Evolutionary conservation across 2,888 invertebrate species (phyloP).

Genomic region (Cryptocephalus primarius): DNA sequence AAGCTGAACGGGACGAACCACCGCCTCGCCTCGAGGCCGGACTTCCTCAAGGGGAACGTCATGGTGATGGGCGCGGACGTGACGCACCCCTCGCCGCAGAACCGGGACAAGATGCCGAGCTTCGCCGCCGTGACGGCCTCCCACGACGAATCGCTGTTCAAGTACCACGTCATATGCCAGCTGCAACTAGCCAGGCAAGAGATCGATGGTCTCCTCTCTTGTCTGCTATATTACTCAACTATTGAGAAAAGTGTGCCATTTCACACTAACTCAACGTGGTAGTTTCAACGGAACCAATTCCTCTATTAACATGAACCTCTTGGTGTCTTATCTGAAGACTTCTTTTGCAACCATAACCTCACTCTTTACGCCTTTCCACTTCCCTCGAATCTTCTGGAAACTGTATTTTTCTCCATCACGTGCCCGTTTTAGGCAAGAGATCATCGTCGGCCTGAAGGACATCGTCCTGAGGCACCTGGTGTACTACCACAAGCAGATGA

Average conservation of each 20-base stretch:
- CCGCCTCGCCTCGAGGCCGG: slow-evolving; percentile 17
- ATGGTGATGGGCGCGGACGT: slow-evolving; percentile 75
- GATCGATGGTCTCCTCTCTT: too few relatives aligned
- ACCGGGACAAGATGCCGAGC: slow-evolving; percentile 45
- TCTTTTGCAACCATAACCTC: too few relatives aligned
- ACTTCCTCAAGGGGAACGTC: slow-evolving; percentile 36
- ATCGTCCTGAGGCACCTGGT: slow-evolving; percentile 45
- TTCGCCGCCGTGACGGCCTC: slow-evolving; percentile 68
- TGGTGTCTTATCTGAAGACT: too few relatives aligned
- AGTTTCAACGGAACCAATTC: too few relatives aligned
- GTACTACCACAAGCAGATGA: slow-evolving; percentile 41
- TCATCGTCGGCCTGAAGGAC: slow-evolving; percentile 59
- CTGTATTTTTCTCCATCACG: too few relatives aligned
- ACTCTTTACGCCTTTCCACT: too few relatives aligned
- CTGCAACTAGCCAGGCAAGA: background rate
- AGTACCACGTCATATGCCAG: slow-evolving; percentile 36
- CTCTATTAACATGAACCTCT: too few relatives aligned
- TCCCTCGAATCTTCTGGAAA: too few relatives aligned
- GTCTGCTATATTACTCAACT: too few relatives aligned
- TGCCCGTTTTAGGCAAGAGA: slow-evolving; percentile 44
- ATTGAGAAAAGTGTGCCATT: too few relatives aligned
- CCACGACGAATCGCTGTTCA: slow-evolving; percentile 52
- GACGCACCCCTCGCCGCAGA: slow-evolving; percentile 79
- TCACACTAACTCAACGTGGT: too few relatives aligned
- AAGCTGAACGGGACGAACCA: slow-evolving; percentile 80